A percentile compares a stretch with the other conserved stretches of the same genome.
These are phyloP conservation scores for Sisyra terminalis DNA, from an alignment of 2,888 invertebrate genomes.

Conservation along the genomic window DNA sequence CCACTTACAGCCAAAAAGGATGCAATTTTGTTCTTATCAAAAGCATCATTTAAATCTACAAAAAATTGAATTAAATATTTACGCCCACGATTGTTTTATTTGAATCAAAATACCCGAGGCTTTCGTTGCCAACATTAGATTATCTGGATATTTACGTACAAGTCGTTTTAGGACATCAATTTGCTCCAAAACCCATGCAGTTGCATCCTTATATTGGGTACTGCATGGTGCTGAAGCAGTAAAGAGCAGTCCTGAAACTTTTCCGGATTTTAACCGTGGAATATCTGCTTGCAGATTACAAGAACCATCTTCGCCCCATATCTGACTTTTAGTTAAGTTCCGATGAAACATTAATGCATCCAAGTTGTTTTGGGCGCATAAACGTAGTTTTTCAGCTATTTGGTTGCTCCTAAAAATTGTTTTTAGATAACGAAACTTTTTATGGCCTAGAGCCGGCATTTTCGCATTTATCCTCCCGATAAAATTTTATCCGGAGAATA, in stretches of 20 bases:
- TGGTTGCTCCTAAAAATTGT: slow-evolving; percentile 30
- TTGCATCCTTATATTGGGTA: slow-evolving; percentile 34
- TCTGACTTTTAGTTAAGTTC: slow-evolving; percentile 22
- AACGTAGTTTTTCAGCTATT: slow-evolving; percentile 27
- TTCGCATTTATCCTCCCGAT: too few species aligned
- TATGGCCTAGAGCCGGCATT: too few species aligned
- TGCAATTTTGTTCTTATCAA: slow-evolving; percentile 31
- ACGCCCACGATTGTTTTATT: background rate
- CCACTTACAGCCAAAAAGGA: slow-evolving; percentile 43
- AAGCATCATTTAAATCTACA: slow-evolving; percentile 29
- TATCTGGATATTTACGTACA: background rate
- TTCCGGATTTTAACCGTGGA: slow-evolving; percentile 29
- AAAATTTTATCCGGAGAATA: too few species aligned
- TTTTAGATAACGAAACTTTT: too few species aligned
- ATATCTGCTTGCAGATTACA: slow-evolving; percentile 32
- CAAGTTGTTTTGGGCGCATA: slow-evolving; percentile 24
- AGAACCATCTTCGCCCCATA: slow-evolving; percentile 24
- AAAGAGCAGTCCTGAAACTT: slow-evolving; percentile 44
- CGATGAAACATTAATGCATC: slow-evolving; percentile 23
- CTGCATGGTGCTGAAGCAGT: slow-evolving; percentile 34
- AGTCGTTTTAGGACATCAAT: slow-evolving; percentile 39
- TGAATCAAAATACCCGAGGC: background rate
- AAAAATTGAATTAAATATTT: slow-evolving; percentile 5
- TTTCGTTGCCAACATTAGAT: background rate
- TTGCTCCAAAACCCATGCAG: slow-evolving; percentile 38